Evolutionary conservation across 2,797 vertebrate genomes (phyloP).

Genomic region (Megalops cyprinoides): DNA sequence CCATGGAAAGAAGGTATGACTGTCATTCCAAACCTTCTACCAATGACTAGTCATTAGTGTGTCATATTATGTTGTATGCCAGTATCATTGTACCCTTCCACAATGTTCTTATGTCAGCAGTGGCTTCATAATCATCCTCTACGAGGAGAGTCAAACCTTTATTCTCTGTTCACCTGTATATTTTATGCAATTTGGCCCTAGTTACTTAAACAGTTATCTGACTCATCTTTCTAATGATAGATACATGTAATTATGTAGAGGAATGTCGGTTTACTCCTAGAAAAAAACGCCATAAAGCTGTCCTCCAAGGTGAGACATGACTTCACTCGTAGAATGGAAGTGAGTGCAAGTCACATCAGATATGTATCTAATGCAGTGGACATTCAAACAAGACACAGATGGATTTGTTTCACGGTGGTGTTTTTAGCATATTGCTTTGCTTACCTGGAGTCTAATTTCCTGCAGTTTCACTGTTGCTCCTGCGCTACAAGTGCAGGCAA

Average conservation of each 20-base stretch:
- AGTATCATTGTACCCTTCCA: neutral
- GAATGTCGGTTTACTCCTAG: neutral
- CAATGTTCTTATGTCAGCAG: neutral
- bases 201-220: neutral
- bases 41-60: neutral
- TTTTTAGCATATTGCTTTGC: conserved; percentile 3
- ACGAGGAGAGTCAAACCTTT: too few species aligned
- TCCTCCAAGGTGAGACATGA: neutral
- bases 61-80: neutral
- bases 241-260: neutral
- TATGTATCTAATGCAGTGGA: neutral
- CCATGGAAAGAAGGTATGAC: neutral
- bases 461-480: neutral
- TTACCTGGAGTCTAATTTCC: neutral
- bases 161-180: too few species aligned
- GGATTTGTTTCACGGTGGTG: neutral
- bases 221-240: neutral
- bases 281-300: neutral
- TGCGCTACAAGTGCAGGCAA: neutral
- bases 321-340: too few species aligned
- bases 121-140: neutral
- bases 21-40: neutral
- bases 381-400: neutral
- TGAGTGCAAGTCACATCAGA: too few species aligned
- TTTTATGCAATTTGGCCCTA: too few species aligned